Conservation (phyloP, 1,140 invertebrate genomes). For the Drosophila orosa region DNA sequence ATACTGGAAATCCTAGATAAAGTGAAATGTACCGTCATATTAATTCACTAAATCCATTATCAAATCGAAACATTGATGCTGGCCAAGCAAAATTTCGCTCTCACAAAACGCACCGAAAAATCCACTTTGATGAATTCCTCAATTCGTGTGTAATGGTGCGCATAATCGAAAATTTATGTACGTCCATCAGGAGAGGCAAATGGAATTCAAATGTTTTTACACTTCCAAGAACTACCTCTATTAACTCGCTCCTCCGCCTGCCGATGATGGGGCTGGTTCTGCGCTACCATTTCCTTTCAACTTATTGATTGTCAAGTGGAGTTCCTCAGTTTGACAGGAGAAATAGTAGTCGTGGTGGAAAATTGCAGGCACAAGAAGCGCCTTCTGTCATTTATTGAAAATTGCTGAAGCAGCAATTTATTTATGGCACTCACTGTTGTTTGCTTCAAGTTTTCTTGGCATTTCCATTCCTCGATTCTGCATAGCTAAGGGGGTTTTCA, state of each 20-base stretch:
- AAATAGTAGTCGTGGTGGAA: constrained; percentile 18
- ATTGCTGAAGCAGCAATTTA: constrained; percentile 69
- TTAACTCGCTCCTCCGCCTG: constrained; percentile 32
- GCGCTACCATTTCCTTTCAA: constrained; percentile 21
- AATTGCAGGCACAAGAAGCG: not conserved
- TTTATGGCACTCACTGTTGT: constrained; percentile 56
- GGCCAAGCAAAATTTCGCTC: constrained; percentile 4
- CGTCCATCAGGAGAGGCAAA: constrained; percentile 54
- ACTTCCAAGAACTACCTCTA: constrained; percentile 62
- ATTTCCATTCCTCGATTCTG: not conserved
- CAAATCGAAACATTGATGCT: constrained; percentile 14
- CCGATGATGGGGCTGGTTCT: not conserved
- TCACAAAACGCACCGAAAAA: constrained; percentile 9
- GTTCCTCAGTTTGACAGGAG: constrained; percentile 40
- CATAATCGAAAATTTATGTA: constrained; percentile 71
- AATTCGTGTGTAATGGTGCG: constrained; percentile 55
- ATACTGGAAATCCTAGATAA: not conserved
- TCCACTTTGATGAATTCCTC: constrained; percentile 47
- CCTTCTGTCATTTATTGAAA: constrained; percentile 62
- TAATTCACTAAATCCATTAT: constrained; percentile 26
- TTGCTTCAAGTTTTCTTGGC: constrained; percentile 5
- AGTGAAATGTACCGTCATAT: not conserved
- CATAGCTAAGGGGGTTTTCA: not conserved
- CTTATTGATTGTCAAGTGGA: constrained; percentile 54
- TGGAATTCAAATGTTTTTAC: constrained; percentile 58